These are phyloP conservation scores for Drosophila formosana DNA, from an alignment of 2,888 invertebrate genomes.

Conservation along the genomic window DNA sequence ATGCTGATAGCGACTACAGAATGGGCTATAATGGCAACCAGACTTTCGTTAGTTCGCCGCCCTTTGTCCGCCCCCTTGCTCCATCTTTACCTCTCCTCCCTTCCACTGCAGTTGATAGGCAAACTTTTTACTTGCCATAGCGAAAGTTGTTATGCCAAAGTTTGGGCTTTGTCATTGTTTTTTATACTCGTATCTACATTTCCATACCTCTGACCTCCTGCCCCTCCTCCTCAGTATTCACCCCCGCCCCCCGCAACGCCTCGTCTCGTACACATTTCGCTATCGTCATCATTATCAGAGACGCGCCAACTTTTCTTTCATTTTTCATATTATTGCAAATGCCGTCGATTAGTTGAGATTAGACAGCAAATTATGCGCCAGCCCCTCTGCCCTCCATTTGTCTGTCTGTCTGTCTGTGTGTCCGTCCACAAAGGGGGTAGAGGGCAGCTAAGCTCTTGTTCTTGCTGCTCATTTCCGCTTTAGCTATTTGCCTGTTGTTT, in stretches of 20 bases:
- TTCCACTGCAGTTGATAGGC: slow-evolving; percentile 52
- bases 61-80: no score
- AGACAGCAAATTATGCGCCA: slow-evolving; percentile 76
- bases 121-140: slow-evolving; percentile 72
- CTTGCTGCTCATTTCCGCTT: slow-evolving; percentile 62
- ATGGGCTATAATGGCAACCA: slow-evolving; percentile 55
- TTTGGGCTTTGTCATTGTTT: slow-evolving; percentile 76
- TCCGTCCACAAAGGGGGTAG: not conserved
- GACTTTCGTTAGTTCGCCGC: slow-evolving; percentile 53
- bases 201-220: slow-evolving; percentile 22
- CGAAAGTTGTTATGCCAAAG: slow-evolving; percentile 66
- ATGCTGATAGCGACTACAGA: slow-evolving; percentile 65
- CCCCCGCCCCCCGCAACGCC: not conserved
- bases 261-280: slow-evolving; percentile 43
- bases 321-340: slow-evolving; percentile 80
- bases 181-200: slow-evolving; percentile 45
- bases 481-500: slow-evolving; percentile 26
- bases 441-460: not conserved
- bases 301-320: slow-evolving; percentile 68
- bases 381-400: not conserved
- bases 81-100: no score
- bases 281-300: slow-evolving; percentile 76
- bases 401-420: not conserved
- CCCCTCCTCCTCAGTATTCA: no score
- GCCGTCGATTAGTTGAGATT: slow-evolving; percentile 79